Evolutionary conservation across 2,113 vertebrate species (phyloP), one percentile per base, ranked within the genome.

Genomic region (Aptenodytes patagonicus): DNA sequence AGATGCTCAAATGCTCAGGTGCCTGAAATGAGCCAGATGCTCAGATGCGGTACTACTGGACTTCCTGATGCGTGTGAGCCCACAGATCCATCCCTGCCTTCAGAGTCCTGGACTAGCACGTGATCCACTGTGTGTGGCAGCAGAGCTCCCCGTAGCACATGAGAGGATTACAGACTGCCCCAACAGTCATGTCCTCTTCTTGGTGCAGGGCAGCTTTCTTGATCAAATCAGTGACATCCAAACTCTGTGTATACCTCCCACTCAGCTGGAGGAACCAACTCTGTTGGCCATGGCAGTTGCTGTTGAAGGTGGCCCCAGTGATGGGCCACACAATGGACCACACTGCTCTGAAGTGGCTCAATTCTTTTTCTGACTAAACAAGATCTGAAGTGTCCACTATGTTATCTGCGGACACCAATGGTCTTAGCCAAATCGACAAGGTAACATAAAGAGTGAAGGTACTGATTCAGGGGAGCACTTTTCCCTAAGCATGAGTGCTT

Each of bases 21-120:
- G 90, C 78, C 84, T 64, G 5, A 90, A 91, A 95, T 19, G 69
- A 97, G 95, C 82, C 91, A 97, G 95, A 95, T 95, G 94, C 89
- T 96, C 93, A 93, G 87, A 91, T 88, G 68, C 20, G 0, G 82
- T 96, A 57, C 77, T 78, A 88, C 78, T 87, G 89, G 84, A 91
- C 89, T 96, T 96, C 94, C 94, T 96, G 82, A 95, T 90, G 89
- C 61, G 46, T 96, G 89, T 95, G 93, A 96, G n/a, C 91, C 96
- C 96, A 95, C 73, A 94, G 95, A 96, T 96, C 93, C 81, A 97
- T 93, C 89, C 95, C 72, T 94, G 87, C 93, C 87, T 96, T 95
- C 68, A 24, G 62, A 95, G 75, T 70, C 82, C 94, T 94, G 91
- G 91, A 73, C 66, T 44, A 83, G 64, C 4, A 8, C 71, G 60